Conservation (phyloP, 1,140 invertebrate species). For the Brachionus calyciflorus region DNA sequence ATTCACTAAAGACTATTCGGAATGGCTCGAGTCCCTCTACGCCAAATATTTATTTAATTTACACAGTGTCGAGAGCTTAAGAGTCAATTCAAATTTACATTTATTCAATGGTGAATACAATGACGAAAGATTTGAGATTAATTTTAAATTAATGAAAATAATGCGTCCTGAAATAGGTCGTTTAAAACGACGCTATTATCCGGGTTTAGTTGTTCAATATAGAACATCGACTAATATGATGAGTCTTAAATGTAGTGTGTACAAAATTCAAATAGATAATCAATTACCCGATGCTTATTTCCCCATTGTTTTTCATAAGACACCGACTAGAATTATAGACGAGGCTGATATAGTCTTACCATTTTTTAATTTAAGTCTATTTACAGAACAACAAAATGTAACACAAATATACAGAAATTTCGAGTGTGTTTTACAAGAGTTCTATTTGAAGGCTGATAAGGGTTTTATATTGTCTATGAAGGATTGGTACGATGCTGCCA, state of each 20-base stretch:
- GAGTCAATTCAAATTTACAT: not conserved
- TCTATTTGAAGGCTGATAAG: slow-evolving; percentile 72
- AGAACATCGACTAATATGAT: slow-evolving; percentile 20
- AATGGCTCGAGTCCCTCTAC: slow-evolving; percentile 20
- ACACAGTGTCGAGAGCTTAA: not conserved
- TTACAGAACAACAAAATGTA: slow-evolving; percentile 62
- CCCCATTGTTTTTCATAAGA: slow-evolving; percentile 71
- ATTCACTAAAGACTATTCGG: slow-evolving; percentile 24
- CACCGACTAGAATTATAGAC: slow-evolving; percentile 58
- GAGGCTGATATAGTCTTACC: slow-evolving; percentile 65
- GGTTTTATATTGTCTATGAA: slow-evolving; percentile 68
- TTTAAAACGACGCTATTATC: not conserved
- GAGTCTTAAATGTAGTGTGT: slow-evolving; percentile 10
- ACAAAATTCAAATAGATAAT: slow-evolving; percentile 67
- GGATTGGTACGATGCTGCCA: slow-evolving; percentile 63
- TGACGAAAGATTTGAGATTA: slow-evolving; percentile 3
- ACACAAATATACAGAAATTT: slow-evolving; percentile 66
- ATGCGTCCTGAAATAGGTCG: not conserved
- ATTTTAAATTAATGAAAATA: slow-evolving; percentile 35
- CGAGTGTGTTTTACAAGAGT: slow-evolving; percentile 70
- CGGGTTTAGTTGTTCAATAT: slow-evolving; percentile 22
- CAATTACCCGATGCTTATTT: slow-evolving; percentile 74
- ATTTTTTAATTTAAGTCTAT: slow-evolving; percentile 68
- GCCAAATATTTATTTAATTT: slow-evolving; percentile 9
- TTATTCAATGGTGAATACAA: not conserved